Base-by-base conservation (phyloP, 1,140 invertebrate genomes). In the Pristionchus pacificus region DNA sequence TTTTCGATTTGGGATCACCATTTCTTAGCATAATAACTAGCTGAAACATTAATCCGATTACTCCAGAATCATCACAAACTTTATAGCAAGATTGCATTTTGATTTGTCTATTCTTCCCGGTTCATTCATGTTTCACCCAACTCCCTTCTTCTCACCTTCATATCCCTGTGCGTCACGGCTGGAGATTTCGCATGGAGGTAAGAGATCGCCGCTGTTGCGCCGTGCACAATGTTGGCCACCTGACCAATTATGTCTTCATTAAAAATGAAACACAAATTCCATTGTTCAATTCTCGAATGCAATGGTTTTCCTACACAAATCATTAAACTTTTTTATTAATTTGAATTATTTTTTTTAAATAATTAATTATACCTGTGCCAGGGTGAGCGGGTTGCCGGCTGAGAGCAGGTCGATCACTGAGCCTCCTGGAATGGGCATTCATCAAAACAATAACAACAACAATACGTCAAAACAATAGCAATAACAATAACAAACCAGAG, bases 171-270 rank as follows among this genome's bases (percentile, higher is more conserved):
- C 59, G 92, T 89, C 69, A 97, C 90, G 1, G 93, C 91, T 14
- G 93, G 91, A 60, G 88, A 87, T 85, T 94, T 92, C 62, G 86
- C 88, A 83, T 98, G 95, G 91, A 98, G 92, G 84, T 95, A 92
- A 76, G 92, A 89, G 10, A 97, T 91, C 30, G 93, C 92, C 74
- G 88, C 88, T 75, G 91, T 92, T 66, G 91, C 90, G 85, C 96
- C 93, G 86, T 49, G 38, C 38, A 49, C 19, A 10, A 49, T 19
- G 19, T 49, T 49, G 6, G 38, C 38, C 38, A 49, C 38, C 38
- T 49, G 6, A 49, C 6, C 38, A 49, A 49, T 49, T 49, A 49
- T 49, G 19, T 10, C 19, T 49, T 10, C 38, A 49, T 10, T 49
- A 10, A 10, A 6, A 49, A 49, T 19, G 19, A 6, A 49, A 49